phyloP scores from a whole-genome alignment of 2,888 invertebrate species.

The Clivina fossor region DNA sequence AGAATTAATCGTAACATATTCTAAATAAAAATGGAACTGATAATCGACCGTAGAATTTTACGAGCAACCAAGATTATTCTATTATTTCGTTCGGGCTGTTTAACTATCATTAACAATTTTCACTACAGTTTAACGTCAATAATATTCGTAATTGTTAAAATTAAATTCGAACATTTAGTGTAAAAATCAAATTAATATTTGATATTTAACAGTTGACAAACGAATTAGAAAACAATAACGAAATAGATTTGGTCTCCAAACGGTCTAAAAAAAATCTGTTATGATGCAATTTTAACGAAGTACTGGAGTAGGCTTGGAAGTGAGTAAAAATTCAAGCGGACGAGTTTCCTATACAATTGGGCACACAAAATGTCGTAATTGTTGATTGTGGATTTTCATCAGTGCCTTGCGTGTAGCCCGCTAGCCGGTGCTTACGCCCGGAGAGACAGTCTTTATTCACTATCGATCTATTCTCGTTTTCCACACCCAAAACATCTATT shows the following conservation, averaged over 20 bases:
- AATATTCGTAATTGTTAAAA: background rate
- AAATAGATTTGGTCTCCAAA: too few species aligned
- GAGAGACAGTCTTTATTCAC: background rate
- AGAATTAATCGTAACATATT: constrained; percentile 29
- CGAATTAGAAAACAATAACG: background rate
- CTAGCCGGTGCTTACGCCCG: too few species aligned
- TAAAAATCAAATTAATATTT: background rate
- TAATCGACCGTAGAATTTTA: constrained; percentile 11
- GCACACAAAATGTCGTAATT: constrained; percentile 28
- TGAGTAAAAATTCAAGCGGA: background rate
- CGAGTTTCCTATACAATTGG: constrained; percentile 30
- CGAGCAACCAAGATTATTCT: background rate
- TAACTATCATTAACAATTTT: background rate
- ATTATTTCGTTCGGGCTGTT: background rate
- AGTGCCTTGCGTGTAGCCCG: too few species aligned
- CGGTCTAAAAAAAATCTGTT: background rate
- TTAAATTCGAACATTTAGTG: background rate
- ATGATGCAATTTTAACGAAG: background rate
- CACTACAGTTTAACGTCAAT: background rate
- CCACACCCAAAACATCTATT: background rate
- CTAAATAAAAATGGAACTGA: constrained; percentile 34
- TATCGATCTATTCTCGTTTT: background rate
- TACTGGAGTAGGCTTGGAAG: background rate
- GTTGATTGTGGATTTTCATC: constrained; percentile 25
- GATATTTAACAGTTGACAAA: background rate